These are phyloP conservation scores for Pteropus rufus DNA, from an alignment of 2,797 vertebrate species.

Conservation along the genomic window DNA sequence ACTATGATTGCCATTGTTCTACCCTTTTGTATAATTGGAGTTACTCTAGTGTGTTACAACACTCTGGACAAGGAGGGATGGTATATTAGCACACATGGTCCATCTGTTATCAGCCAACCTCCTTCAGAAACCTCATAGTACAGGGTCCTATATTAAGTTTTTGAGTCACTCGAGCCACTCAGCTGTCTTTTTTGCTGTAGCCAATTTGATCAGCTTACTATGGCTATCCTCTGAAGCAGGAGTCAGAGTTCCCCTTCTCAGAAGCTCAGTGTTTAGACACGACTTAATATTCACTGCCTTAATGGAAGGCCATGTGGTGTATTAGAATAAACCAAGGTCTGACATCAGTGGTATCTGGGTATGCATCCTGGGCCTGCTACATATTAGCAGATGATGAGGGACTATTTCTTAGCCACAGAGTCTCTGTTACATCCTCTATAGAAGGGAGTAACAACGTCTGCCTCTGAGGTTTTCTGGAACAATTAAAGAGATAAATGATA, in stretches of 20 bases:
- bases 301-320: background rate
- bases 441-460: background rate
- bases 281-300: background rate
- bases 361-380: background rate
- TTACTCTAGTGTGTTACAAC: background rate
- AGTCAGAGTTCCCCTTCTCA: background rate
- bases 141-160: background rate
- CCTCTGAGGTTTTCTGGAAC: background rate
- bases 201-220: background rate
- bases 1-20: background rate
- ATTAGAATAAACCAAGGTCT: background rate
- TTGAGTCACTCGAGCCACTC: background rate
- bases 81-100: background rate
- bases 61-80: background rate
- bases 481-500: background rate
- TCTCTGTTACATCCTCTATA: background rate
- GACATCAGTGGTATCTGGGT: background rate
- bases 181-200: background rate
- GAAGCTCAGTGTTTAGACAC: background rate
- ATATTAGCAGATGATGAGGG: background rate
- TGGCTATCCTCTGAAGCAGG: background rate
- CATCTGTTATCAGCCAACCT: background rate
- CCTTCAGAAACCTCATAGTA: background rate
- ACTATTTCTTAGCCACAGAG: background rate
- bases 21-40: background rate